Percentiles rank a stretch among this genome's conserved stretches.
phyloP scores from a whole-genome alignment of 2,113 vertebrate genomes.

The Ictalurus furcatus region DNA sequence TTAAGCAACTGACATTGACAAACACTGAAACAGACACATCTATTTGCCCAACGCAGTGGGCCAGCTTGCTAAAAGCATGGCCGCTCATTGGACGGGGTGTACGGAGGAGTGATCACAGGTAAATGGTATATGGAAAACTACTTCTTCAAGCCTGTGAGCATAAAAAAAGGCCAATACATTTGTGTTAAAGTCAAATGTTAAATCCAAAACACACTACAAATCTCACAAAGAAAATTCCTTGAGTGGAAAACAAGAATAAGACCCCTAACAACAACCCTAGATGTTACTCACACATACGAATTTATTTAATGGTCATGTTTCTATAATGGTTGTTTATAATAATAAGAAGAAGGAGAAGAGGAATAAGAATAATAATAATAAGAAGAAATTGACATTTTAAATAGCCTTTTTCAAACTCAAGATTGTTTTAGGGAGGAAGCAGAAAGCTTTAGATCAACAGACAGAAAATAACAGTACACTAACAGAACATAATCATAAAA shows the following conservation, averaged over 20 bases:
- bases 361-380: too few relatives aligned
- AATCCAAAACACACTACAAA: not conserved
- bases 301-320: not conserved
- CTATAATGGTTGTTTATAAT: not conserved
- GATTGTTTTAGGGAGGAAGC: not conserved
- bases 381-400: not conserved
- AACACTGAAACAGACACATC: conserved; percentile 71
- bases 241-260: not conserved
- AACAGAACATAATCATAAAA: not conserved
- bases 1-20: conserved; percentile 76
- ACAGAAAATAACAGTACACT: not conserved
- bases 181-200: not conserved
- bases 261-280: not conserved
- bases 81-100: conserved; percentile 72
- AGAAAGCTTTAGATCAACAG: not conserved
- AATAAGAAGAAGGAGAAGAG: not conserved
- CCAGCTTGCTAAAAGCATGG: conserved; percentile 76
- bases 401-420: not conserved
- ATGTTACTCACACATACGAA: not conserved
- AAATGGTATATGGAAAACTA: conserved; percentile 64
- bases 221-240: not conserved
- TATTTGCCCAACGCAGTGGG: conserved; percentile 73
- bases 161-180: conserved; percentile 30
- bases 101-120: conserved; percentile 61
- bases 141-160: conserved; percentile 60